phyloP scores from a whole-genome alignment of 2,888 invertebrate genomes.

The Drosophila macrospina region DNA sequence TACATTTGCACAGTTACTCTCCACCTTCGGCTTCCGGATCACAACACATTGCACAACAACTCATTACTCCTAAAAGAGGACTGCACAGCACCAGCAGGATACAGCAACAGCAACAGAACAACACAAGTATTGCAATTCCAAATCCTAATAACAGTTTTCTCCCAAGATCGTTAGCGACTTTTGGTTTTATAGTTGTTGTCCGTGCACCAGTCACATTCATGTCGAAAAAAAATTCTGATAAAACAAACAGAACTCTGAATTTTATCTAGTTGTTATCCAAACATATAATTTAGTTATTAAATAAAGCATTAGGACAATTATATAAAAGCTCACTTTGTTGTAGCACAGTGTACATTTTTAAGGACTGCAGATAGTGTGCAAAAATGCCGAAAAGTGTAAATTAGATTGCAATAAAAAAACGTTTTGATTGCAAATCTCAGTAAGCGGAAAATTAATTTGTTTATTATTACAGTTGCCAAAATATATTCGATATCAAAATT shows the following conservation, averaged over 20 bases:
- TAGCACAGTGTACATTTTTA: neutral
- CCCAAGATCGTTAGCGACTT: too few species aligned
- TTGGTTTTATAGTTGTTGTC: neutral
- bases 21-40: neutral
- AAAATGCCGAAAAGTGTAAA: neutral
- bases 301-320: neutral
- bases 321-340: slow-evolving; percentile 16
- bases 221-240: too few species aligned
- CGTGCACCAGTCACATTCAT: neutral
- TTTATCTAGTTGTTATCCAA: neutral
- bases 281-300: neutral
- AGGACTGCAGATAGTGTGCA: neutral
- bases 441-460: neutral
- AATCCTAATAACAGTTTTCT: neutral
- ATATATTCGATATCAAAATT: slow-evolving; percentile 1
- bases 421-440: neutral
- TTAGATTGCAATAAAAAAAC: neutral
- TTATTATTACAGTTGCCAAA: neutral
- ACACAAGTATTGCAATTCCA: neutral
- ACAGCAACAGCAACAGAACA: slow-evolving; percentile 17
- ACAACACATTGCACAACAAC: slow-evolving; percentile 14
- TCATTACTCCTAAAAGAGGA: slow-evolving; percentile 10
- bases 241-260: neutral
- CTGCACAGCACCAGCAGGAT: slow-evolving; percentile 22
- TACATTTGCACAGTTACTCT: neutral